Evolutionary conservation across 2,797 vertebrate species (phyloP), one percentile per base, ranked within the genome.

Genomic region (Enoplosus armatus): DNA sequence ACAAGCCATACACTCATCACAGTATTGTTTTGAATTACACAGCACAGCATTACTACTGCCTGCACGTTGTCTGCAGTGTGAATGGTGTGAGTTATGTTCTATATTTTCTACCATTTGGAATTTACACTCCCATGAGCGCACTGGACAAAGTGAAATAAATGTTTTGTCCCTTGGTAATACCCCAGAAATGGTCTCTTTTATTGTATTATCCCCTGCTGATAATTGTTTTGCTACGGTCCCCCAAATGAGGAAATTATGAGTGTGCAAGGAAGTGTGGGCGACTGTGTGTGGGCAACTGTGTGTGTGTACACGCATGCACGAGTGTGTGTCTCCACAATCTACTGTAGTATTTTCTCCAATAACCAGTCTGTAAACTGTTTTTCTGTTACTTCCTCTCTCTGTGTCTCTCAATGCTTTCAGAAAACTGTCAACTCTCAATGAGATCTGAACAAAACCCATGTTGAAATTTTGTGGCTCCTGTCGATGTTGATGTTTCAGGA

Each of bases 111-210:
- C 70, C 62, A 86, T 75, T 80, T 79, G 51, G 77, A 72, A 80
- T 90, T 86, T 82, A 86, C 76, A 81, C 68, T 84, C 73, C 60
- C 76, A 31, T 73, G 82, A 88, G 72, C 75, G 70, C 73, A 31
- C 65, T 80, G 87, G 89, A 91, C 85, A 91, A 92, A 94, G 89
- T 89, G 84, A 94, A 92, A 93, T 89, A 90, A 92, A 93, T 91
- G 90, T 84, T 86, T 84, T 84, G 73, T 90, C 90, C 89, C 75
- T 82, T 60, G 85, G 87, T 87, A 89, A 93, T 81, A 88, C 73
- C 81, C 85, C 79, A 88, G 84, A 93, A 93, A 92, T 85, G 74
- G 79, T 82, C 75, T 88, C 47, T 73, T 89, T 92, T 92, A 93
- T 93, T 94, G 89, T 80, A 88, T 93, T 94, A 93, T 84, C 78